Base-by-base conservation (phyloP, 1,140 invertebrate species). In the Diabrotica virgifera region DNA sequence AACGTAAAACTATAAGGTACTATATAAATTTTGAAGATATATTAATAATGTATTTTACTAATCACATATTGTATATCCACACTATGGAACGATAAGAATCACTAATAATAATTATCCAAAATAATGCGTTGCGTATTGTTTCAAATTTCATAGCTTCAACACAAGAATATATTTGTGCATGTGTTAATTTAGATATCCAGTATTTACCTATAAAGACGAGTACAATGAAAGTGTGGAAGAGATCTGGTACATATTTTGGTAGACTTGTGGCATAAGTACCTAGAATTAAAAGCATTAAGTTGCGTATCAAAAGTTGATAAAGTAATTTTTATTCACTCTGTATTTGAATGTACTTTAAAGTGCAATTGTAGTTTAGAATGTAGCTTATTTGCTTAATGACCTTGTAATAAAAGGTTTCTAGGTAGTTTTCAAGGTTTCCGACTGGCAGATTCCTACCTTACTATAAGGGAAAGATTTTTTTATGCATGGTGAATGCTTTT, bases 381-480 rank as follows among this genome's bases (percentile, higher is more conserved):
- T 74, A 74, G 74, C 74, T 74, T 76, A 59, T 70, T 69, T 72
- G 72, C 70, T 74, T 75, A 69, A 69, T 73, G 59, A 70, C 65
- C 63, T 70, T 74, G 69, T 72, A 70, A 74, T 35, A 65, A 68
- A 64, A 62, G 60, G 64, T 66, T 69, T 64, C 52, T 69, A 61
- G 69, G 72, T 72, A 74, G 70, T 75, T 72, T 58, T 56, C 70
- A 54, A 71, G 55, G 46, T 68, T 64, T 65, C 24, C 61, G 64
- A 67, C 76, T 76, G 70, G 62, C 71, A 67, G 68, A 76, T 63
- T 77, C 71, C 76, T 64, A 77, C 77, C 77, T 79, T 79, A 79
- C 77, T 79, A 79, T 79, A 79, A 79, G 76, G 77, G 76, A 78
- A 78, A 75, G 74, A 72, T 68, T 66, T 78, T 74, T 77, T 78